phyloP scores from a whole-genome alignment of 2,113 vertebrate genomes.

The Hippocampus zosterae region DNA sequence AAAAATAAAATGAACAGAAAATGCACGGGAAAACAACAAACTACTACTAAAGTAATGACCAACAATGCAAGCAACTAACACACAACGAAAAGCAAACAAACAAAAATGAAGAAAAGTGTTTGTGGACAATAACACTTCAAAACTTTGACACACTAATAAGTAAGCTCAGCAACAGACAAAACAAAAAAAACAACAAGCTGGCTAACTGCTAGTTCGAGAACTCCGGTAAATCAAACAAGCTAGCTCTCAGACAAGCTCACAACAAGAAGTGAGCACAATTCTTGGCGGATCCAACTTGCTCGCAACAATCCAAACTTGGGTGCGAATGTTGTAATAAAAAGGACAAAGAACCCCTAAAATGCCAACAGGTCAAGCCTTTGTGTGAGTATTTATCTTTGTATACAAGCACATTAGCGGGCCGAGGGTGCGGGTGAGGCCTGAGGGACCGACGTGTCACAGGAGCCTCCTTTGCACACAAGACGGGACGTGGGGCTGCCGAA shows the following conservation, averaged over 20 bases:
- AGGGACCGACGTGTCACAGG: conserved; percentile 20
- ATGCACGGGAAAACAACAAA: too few species aligned
- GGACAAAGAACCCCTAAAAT: background rate
- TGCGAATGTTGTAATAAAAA: background rate
- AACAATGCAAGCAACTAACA: too few species aligned
- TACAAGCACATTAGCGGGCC: background rate
- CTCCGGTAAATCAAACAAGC: background rate
- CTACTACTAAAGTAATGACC: too few species aligned
- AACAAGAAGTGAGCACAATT: background rate
- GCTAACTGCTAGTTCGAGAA: background rate
- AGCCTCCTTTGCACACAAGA: conserved; percentile 34
- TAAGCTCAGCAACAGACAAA: background rate
- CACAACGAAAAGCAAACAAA: background rate
- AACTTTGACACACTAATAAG: background rate
- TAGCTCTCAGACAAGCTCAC: background rate
- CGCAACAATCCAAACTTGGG: background rate
- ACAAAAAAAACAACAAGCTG: background rate
- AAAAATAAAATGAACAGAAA: too few species aligned
- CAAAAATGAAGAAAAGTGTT: background rate
- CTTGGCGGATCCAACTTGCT: background rate
- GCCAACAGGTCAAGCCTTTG: background rate
- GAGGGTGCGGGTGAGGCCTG: background rate
- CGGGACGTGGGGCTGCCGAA: conserved; percentile 23
- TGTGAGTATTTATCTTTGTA: background rate
- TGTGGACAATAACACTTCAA: too few species aligned